Evolutionary conservation across 2,888 invertebrate species (phyloP), one percentile per base, ranked within the genome.

Genomic region (Dasypogon diadema): DNA sequence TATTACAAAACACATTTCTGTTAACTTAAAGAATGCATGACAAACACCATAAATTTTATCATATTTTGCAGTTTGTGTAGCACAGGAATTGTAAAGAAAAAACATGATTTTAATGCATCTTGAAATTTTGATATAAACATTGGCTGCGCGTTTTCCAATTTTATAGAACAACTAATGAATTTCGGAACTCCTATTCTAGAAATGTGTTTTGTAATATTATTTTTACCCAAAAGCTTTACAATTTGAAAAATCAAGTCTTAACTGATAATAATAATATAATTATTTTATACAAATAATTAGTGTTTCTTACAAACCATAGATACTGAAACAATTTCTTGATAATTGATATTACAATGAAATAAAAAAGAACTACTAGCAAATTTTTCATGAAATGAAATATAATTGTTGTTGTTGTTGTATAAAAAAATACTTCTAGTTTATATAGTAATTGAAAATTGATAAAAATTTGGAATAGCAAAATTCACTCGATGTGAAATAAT

Each of bases 371-470:
- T n/a, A n/a, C n/a, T n/a, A n/a, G 12, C 48, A 10, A 51, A 48
- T 72, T 72, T 55, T 34, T 54, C 72, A 73, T 56, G 30, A 70
- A 54, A 56, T 56, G 22, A 24, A 73, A 24, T 42, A 42, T 56
- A 37, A 56, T 56, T 56, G 56, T 73, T 56, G 73, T 73, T 73
- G 73, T 73, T 73, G 73, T 73, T 73, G 73, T 56, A 56, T 54
- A 37, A 63, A 42, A 18, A 56, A 37, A 73, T 54, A 56, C 10
- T 42, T 73, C 56, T 56, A 73, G 56, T 56, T 56, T 56, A 24
- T 56, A 73, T 56, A 65, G 6, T 37, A 37, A 30, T 55, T 34
- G 54, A 73, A 73, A 72, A 18, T 10, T 2, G 21, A 54, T n/a
- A 2, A 26, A 56, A 56, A 56, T 24, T 8, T 56, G 26, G 3